Evolutionary conservation across 1,140 invertebrate genomes (phyloP), one percentile per base, ranked within the genome.

Genomic region (Saccostrea glomerata): DNA sequence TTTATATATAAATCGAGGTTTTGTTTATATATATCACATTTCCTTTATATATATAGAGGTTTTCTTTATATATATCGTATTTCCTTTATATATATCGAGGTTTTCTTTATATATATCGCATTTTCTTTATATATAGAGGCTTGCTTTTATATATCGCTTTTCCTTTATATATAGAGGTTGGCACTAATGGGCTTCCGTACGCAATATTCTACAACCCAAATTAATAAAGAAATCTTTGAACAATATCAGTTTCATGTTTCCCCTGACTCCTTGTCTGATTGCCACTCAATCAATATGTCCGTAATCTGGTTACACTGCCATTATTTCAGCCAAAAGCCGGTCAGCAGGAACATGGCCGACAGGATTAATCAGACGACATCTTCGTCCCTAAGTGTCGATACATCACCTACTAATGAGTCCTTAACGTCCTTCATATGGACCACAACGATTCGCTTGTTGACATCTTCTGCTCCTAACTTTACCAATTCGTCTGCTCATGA

Each of bases 401-500:
- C 70, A 30, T 13, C 70, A 77, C 25, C 25, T 30, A 12, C 70
- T 77, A 40, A 77, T 77, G 70, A 77, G 25, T 77, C 70, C 70
- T 25, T 5, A 12, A 30, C 70, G 11, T 30, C 70, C 25, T 15
- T 77, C 70, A 15, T 77, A 9, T 77, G 70, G 70, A 30, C 70
- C 13, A 77, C 70, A 15, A 77, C 70, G 30, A 25, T 77, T 77
- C 70, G 30, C 30, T 25, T 77, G 11, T 36, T 77, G 70, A 77
- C 70, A 30, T 77, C 70, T 15, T 77, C 70, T 77, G 70, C 23
- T 77, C 25, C 70, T 25, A 77, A 30, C 25, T 12, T 77, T 36
- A 77, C 70, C 23, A 77, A 77, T 77, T 77, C 70, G 70, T 77
- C 70, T 77, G 70, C 60, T 23, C 20, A 25, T 77, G 25, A 77